Evolutionary conservation across 2,888 invertebrate species (phyloP), one percentile per base, ranked within the genome.

Genomic region (Synanthedon vespiformis): DNA sequence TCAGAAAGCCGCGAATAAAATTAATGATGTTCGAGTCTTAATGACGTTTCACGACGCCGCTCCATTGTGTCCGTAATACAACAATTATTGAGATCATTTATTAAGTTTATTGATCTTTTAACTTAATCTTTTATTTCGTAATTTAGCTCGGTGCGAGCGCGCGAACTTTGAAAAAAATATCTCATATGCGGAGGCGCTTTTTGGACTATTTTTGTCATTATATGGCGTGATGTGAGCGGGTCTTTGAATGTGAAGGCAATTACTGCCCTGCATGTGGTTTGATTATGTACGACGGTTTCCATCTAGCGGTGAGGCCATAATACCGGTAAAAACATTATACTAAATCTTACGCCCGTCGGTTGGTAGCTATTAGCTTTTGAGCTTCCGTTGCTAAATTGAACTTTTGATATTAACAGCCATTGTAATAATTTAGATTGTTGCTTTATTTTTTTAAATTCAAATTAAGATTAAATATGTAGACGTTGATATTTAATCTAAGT

Each of bases 41-140:
- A 86, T 87, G 86, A 83, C 84, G 85, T 78, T 78, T 80, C 82
- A 81, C 86, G 83, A 84, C 77, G 86, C 86, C 85, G 84, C 82
- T 50, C 86, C 84, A 87, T 87, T 87, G 87, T 87, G 78, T 75
- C 80, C 80, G 85, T 87, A 87, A 86, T 87, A 84, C 84, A 87
- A 87, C 87, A 86, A 87, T 86, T 87, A 87, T 86, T 87, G 82
- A 87, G 87, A 87, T 86, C 86, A 87, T 87, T 87, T 87, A 86
- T 87, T 86, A 87, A 86, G 86, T 87, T 87, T 87, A 87, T 87
- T 87, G 87, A 86, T 87, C 86, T 86, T 86, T 87, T 86, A 86
- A 85, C 77, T 86, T 86, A 86, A 87, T 87, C 87, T 87, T 87
- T 87, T 87, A 86, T 87, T 86, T 87, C 82, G 86, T 87, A 86